Conservation (phyloP, 2,797 vertebrate genomes). For the Malacoctenus gilli region DNA sequence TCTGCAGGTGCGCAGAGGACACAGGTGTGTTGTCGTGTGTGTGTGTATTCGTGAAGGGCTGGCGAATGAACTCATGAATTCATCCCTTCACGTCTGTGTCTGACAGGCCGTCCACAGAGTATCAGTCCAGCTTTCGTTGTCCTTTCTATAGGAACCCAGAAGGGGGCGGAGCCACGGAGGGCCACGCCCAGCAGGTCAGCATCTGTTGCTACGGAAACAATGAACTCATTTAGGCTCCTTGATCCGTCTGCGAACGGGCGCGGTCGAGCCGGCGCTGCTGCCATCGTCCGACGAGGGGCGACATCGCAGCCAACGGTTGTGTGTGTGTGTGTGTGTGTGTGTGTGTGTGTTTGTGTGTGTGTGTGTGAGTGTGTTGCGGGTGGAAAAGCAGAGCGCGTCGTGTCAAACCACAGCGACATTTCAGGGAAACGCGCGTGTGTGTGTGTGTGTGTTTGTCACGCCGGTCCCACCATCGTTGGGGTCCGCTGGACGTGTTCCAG, state of each 20-base stretch:
- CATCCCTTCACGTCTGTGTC: conserved; percentile 22
- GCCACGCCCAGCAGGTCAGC: conserved; percentile 54
- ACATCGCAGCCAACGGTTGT: too few relatives aligned
- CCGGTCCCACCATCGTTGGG: too few relatives aligned
- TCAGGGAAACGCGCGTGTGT: conserved; percentile 62
- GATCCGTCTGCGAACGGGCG: too few relatives aligned
- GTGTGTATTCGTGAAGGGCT: background rate
- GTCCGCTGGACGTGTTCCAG: too few relatives aligned
- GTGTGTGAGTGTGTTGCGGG: conserved; percentile 34
- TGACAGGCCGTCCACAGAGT: conserved; percentile 60
- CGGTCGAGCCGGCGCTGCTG: too few relatives aligned
- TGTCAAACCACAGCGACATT: conserved; percentile 69
- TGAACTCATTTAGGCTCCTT: too few relatives aligned
- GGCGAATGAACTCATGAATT: too few relatives aligned
- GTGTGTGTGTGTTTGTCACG: too few relatives aligned
- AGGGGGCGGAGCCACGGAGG: conserved; percentile 15
- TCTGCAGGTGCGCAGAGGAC: conserved; percentile 24
- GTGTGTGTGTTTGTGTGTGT: conserved; percentile 12
- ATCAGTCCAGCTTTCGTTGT: conserved; percentile 64
- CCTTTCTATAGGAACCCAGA: conserved; percentile 52
- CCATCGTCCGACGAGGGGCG: too few relatives aligned
- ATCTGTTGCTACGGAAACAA: too few relatives aligned
- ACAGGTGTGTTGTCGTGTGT: conserved; percentile 53
- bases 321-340: conserved; percentile 11
- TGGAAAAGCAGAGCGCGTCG: conserved; percentile 53